Base-by-base conservation (phyloP, 2,888 invertebrate species). In the Tipula vernalis region DNA sequence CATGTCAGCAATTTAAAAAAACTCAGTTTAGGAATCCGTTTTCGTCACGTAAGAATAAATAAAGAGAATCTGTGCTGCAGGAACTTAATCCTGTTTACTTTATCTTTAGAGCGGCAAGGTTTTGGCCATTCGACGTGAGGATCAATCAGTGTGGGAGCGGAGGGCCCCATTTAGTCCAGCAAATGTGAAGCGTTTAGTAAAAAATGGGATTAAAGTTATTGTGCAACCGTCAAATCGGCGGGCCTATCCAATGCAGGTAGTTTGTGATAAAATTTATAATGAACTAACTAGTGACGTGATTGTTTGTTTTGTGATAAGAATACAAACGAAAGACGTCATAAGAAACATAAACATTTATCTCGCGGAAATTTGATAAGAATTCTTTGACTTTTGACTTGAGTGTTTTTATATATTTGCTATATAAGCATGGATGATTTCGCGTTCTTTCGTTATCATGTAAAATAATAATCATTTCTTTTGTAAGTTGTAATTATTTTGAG, bases 161-260 rank as follows among this genome's bases (percentile, higher is more conserved):
- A 93, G 99, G 87, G 99, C 99, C 0, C 98, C 99, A 0, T 95
- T 99, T 88, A 95, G 98, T 0, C 99, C 99, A 0, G 91, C 94
- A 36, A 98, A 99, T 90, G 99, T 99, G 6, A 95, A 96, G 89
- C 95, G 96, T 88, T 92, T 99, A 88, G 96, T 97, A 36, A 94
- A 96, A 88, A 94, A 95, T 89, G 98, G 98, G 3, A 96, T 98
- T 83, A 97, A 96, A 91, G 99, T 99, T 86, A 96, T 99, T 86
- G 98, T 99, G 0, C 99, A 99, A 90, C 99, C 99, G 0, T 99
- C 99, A 87, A 99, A 99, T 91, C 93, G 99, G 88, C 93, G 99
- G 86, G 98, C 99, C 0, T 99, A 99, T 92, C 99, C 99, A 0
- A 98, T 99, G 94, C 98, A 98, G 94, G 96, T 94, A 71, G 71